These are phyloP conservation scores for Lobophora halterata DNA, from an alignment of 2,888 invertebrate species.

Conservation along the genomic window DNA sequence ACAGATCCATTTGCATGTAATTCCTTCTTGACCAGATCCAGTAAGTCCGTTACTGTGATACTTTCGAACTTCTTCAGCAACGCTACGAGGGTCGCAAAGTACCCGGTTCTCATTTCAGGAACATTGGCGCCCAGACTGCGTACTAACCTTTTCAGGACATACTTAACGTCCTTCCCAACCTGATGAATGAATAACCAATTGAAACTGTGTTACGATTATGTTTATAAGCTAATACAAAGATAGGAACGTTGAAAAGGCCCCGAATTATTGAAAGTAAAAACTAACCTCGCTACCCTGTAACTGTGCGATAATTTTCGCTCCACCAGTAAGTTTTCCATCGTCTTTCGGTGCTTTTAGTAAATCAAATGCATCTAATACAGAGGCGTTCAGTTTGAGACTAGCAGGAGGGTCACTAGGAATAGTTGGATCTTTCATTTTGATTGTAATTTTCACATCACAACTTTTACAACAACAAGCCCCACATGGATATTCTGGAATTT, in stretches of 20 bases:
- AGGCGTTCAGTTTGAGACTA: conserved; percentile 51
- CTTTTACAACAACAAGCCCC: conserved; percentile 38
- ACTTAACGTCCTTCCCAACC: conserved; percentile 83
- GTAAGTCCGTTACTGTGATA: conserved; percentile 73
- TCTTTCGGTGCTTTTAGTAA: conserved; percentile 60
- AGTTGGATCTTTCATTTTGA: conserved; percentile 58
- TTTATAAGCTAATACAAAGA: too few species aligned
- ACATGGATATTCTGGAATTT: conserved; percentile 44
- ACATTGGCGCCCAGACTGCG: conserved; percentile 87
- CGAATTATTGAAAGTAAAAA: conserved; percentile 25
- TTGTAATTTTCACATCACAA: conserved; percentile 22
- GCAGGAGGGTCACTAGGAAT: conserved; percentile 37
- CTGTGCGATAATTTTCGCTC: conserved; percentile 65
- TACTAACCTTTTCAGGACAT: conserved; percentile 85
- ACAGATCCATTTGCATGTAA: conserved; percentile 82
- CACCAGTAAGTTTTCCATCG: conserved; percentile 62
- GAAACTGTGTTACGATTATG: neutral
- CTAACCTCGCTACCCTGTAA: conserved; percentile 66
- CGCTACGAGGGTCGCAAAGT: conserved; percentile 84
- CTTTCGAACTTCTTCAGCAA: conserved; percentile 76
- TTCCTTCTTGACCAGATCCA: conserved; percentile 83
- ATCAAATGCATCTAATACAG: conserved; percentile 69
- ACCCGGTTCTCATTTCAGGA: conserved; percentile 83
- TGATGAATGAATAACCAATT: conserved; percentile 46
- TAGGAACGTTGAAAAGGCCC: neutral